A percentile compares a stretch with the other conserved stretches of the same genome.
Evolutionary conservation across 2,888 invertebrate species (phyloP).

Genomic region (Homarus gammarus): DNA sequence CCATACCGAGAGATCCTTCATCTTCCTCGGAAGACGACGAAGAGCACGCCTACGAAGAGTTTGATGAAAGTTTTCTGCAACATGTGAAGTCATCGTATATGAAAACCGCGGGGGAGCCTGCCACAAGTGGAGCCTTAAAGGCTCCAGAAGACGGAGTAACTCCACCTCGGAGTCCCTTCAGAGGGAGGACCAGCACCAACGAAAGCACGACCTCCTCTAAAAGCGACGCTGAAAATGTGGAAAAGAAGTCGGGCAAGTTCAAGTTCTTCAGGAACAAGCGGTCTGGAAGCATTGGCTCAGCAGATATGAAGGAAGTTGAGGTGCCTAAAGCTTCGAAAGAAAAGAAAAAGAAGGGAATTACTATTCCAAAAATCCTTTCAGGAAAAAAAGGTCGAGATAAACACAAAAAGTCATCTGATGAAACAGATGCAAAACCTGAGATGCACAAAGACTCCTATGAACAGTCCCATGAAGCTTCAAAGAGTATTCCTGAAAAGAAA

Average conservation of each 20-base stretch:
- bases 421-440: background rate
- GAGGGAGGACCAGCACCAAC: slow-evolving; percentile 29
- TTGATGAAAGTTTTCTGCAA: background rate
- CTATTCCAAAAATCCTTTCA: slow-evolving; percentile 21
- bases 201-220: slow-evolving; percentile 28
- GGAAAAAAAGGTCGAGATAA: slow-evolving; percentile 42
- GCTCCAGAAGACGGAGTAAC: background rate
- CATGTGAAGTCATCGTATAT: background rate
- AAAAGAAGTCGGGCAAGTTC: slow-evolving; percentile 39
- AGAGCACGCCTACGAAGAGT: background rate
- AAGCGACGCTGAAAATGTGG: slow-evolving; percentile 26
- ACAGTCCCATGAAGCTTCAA: background rate
- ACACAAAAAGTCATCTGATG: background rate
- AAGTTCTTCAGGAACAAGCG: slow-evolving; percentile 11
- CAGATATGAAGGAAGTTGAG: slow-evolving; percentile 23
- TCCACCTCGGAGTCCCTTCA: background rate
- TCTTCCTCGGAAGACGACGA: background rate
- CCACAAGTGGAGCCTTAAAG: background rate
- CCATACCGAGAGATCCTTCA: background rate
- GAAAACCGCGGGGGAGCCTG: background rate
- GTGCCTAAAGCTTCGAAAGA: slow-evolving; percentile 25
- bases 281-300: slow-evolving; percentile 1
- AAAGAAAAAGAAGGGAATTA: slow-evolving; percentile 42
- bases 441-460: background rate
- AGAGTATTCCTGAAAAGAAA: background rate